Evolutionary conservation across 1,140 invertebrate species (phyloP).

Genomic region (Pinna nobilis): DNA sequence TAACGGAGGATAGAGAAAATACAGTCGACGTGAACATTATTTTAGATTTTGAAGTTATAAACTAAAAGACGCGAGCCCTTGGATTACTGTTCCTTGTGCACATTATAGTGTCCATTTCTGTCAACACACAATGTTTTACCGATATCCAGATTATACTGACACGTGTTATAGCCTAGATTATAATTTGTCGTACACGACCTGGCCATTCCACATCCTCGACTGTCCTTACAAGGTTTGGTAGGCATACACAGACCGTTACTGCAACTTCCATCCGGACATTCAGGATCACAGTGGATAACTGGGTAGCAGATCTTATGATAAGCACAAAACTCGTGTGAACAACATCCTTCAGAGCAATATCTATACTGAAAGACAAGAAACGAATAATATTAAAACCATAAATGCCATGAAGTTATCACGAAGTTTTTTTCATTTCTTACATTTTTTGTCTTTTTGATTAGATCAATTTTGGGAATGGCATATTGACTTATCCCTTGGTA

Average conservation of each 20-base stretch:
- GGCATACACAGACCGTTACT: conserved; percentile 65
- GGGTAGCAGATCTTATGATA: conserved; percentile 68
- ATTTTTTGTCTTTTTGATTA: too few species aligned
- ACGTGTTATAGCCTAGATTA: conserved; percentile 66
- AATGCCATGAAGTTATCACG: too few species aligned
- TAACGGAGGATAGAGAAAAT: too few species aligned
- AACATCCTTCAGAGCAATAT: conserved; percentile 64
- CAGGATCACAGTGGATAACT: conserved; percentile 61
- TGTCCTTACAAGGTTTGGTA: conserved; percentile 47
- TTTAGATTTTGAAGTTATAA: too few species aligned
- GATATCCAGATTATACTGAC: conserved; percentile 69
- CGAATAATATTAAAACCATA: too few species aligned
- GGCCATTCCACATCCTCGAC: conserved; percentile 53
- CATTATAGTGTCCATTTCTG: conserved; percentile 23
- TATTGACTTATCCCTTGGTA: too few species aligned
- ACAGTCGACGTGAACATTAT: too few species aligned
- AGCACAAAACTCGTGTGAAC: conserved; percentile 68
- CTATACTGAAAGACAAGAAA: conserved; percentile 58
- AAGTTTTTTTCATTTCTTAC: too few species aligned
- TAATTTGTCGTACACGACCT: conserved; percentile 59
- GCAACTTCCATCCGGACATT: conserved; percentile 68
- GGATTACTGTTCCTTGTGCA: too few species aligned
- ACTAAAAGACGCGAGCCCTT: too few species aligned
- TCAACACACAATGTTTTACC: conserved; percentile 80
- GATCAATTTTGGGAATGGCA: too few species aligned